Conservation (phyloP, 2,113 vertebrate species). For the Bos taurus region DNA sequence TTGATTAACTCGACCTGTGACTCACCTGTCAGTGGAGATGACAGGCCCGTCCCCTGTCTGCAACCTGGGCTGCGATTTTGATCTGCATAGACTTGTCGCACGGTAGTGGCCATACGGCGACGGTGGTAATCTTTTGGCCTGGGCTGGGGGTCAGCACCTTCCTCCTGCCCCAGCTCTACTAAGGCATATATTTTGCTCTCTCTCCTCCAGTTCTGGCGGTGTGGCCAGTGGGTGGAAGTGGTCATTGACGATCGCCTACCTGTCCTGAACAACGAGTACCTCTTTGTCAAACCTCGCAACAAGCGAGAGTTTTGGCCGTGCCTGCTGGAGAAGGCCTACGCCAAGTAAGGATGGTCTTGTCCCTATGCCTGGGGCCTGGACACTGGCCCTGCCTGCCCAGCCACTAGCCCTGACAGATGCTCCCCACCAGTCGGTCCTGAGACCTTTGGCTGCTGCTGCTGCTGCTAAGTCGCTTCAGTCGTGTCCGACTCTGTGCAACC, state of each 20-base stretch:
- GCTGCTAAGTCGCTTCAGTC: too few relatives aligned
- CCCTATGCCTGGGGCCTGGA: neutral
- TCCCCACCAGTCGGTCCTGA: neutral
- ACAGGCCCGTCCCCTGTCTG: neutral
- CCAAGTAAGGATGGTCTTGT: conserved; percentile 83
- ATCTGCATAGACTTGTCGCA: neutral
- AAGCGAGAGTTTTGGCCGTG: conserved; percentile 95
- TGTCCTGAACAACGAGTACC: conserved; percentile 34
- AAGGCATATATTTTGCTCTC: neutral
- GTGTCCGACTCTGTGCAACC: too few relatives aligned
- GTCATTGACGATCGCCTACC: conserved; percentile 84
- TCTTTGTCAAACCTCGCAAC: conserved; percentile 78
- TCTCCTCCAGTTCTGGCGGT: conserved; percentile 82
- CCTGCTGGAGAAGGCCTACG: conserved; percentile 94
- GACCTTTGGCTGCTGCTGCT: neutral
- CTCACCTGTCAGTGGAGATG: neutral
- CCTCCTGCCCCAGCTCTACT: neutral
- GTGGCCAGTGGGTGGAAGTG: conserved; percentile 83
- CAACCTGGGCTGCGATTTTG: neutral
- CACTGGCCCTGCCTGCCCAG: neutral
- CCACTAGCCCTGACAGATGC: neutral
- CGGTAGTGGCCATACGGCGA: neutral
- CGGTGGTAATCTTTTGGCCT: neutral
- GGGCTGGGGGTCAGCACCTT: neutral
- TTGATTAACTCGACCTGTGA: neutral